Evolutionary conservation across 2,888 invertebrate species (phyloP).

Genomic region (Parasteatoda lunata): DNA sequence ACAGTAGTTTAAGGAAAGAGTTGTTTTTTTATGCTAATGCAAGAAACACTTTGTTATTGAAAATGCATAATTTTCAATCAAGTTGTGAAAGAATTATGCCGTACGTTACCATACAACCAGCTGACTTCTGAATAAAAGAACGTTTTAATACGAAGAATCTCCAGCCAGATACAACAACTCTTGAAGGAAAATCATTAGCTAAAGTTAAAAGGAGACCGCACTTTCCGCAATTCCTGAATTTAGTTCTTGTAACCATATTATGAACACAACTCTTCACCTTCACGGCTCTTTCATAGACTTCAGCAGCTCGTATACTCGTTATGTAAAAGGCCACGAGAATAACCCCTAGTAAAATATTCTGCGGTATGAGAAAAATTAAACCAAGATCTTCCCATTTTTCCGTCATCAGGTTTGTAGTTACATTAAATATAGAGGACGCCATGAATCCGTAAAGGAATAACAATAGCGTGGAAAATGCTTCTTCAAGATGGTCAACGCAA

Average conservation of each 20-base stretch:
- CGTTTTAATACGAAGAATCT: background rate
- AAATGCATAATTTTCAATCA: background rate
- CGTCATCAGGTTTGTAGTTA: background rate
- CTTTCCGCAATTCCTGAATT: background rate
- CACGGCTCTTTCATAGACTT: slow-evolving; percentile 10
- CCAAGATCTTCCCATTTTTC: background rate
- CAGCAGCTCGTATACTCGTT: slow-evolving; percentile 5
- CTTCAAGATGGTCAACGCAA: background rate
- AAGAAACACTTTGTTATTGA: too few species aligned
- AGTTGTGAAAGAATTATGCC: background rate
- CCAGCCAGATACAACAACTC: background rate
- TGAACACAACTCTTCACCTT: slow-evolving; percentile 3
- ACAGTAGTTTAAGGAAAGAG: too few species aligned
- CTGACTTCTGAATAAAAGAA: background rate
- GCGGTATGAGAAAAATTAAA: background rate
- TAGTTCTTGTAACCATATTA: background rate
- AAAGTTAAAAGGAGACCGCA: background rate
- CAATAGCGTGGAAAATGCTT: background rate
- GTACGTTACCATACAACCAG: background rate
- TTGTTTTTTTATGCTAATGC: too few species aligned
- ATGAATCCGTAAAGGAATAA: slow-evolving; percentile 15
- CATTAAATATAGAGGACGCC: slow-evolving; percentile 13
- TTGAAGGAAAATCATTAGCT: background rate
- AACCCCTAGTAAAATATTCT: background rate
- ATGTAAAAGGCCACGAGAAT: slow-evolving; percentile 9